Evolutionary conservation across 2,797 vertebrate species (phyloP), one percentile per base, ranked within the genome.

Genomic region (Xyrichtys novacula): DNA sequence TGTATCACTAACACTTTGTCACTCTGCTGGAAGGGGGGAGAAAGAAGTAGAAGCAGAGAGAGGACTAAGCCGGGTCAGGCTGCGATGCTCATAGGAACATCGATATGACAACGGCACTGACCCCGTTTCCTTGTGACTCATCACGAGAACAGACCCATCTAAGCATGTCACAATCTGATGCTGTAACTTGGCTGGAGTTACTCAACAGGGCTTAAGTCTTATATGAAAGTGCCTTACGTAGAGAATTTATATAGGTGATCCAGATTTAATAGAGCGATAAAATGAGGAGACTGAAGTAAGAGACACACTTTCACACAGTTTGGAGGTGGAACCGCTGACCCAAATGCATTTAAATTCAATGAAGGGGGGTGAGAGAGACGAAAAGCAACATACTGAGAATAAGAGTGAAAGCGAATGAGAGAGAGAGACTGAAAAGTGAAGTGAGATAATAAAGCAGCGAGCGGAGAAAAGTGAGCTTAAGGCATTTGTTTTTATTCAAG

Each of bases 331-430:
- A 85, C 74, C 61, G 71, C 83, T 93, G 91, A 92, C 91, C 91
- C 88, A 92, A 92, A 90, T 93, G 84, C 90, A 91, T 90, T 90
- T 91, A 83, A 91, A 92, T 92, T 78, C 75, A 88, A 80, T 5
- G 48, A n/a, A n/a, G 69, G 59, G 74, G 72, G 72, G 52, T 64
- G 31, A 65, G 74, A 74, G 44, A 68, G 65, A 73, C 61, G 65
- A 64, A 38, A 39, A 71, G 76, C 75, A 73, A 75, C 39, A 43
- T 57, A 39, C 57, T 62, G 71, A 78, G 67, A 66, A 34, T 76
- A 58, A 26, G 23, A 58, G 39, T 49, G n/a, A 49, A 29, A 29
- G 8, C 26, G 7, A 26, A 8, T 17, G 32, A 62, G 49, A 46
- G 43, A 71, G 56, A 76, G 55, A 73, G 31, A 73, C 22, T 62